These are phyloP conservation scores for Lineus longissimus DNA, from an alignment of 1,140 invertebrate species.

Conservation along the genomic window DNA sequence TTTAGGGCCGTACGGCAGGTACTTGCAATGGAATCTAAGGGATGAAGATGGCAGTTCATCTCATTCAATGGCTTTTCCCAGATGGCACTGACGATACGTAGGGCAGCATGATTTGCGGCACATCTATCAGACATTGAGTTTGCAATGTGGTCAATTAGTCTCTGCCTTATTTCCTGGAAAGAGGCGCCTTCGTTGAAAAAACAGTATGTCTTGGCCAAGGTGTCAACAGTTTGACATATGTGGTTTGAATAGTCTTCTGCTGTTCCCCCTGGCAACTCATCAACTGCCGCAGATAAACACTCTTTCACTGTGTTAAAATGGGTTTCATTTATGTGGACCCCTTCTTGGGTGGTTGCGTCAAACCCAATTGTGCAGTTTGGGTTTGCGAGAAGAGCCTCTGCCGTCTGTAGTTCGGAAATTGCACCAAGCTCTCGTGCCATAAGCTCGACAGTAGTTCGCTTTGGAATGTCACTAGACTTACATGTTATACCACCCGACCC, in stretches of 20 bases:
- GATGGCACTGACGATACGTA: background rate
- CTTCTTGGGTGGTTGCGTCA: conserved; percentile 8
- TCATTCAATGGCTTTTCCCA: conserved; percentile 4
- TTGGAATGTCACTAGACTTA: background rate
- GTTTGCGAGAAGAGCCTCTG: background rate
- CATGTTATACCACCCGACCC: too few relatives aligned
- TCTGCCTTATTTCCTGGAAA: conserved; percentile 3
- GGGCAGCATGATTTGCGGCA: conserved; percentile 10
- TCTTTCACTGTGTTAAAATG: background rate
- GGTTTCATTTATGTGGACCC: background rate
- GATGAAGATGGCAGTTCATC: conserved; percentile 16
- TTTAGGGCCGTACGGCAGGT: conserved; percentile 2
- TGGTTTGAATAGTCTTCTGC: conserved; percentile 1
- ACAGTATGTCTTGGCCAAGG: background rate
- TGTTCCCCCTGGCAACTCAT: conserved; percentile 6
- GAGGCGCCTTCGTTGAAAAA: background rate
- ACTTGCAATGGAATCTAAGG: conserved; percentile 11
- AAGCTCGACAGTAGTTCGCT: background rate
- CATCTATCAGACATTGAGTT: conserved; percentile 14
- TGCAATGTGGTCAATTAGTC: conserved; percentile 8
- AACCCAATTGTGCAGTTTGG: background rate
- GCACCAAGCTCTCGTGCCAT: background rate
- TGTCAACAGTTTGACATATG: background rate
- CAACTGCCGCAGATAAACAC: background rate
- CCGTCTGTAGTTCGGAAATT: background rate